Conservation (phyloP, 2,888 invertebrate genomes). For the Lasioglossum marginatum region DNA sequence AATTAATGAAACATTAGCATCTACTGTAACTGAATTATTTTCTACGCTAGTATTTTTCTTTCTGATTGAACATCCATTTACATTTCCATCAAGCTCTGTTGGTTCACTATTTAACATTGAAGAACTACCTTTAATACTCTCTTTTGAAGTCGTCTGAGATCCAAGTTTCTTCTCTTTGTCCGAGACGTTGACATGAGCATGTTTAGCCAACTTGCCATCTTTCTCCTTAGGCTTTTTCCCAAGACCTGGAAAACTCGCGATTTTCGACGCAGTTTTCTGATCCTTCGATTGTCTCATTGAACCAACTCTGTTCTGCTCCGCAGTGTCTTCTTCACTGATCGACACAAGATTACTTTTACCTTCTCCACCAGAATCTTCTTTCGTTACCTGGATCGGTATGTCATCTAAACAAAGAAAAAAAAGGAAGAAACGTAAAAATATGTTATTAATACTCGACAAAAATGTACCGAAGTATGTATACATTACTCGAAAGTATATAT, state of each 20-base stretch:
- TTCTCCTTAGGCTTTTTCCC: slow-evolving; percentile 87
- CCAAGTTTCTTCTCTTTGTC: slow-evolving; percentile 84
- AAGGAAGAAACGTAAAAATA: slow-evolving; percentile 3
- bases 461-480: slow-evolving; percentile 6
- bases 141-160: slow-evolving; percentile 84
- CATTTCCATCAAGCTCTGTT: slow-evolving; percentile 84
- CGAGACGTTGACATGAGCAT: slow-evolving; percentile 72
- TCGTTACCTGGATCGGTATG: slow-evolving; percentile 93
- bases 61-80: slow-evolving; percentile 83
- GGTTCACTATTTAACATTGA: slow-evolving; percentile 76
- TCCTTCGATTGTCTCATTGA: slow-evolving; percentile 86
- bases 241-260: slow-evolving; percentile 87
- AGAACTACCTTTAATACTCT: slow-evolving; percentile 76
- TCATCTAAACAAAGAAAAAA: slow-evolving; percentile 88
- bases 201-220: slow-evolving; percentile 78
- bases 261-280: slow-evolving; percentile 87
- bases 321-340: slow-evolving; percentile 89
- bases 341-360: slow-evolving; percentile 87
- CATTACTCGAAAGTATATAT: neutral
- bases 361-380: slow-evolving; percentile 86
- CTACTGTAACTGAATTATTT: slow-evolving; percentile 81
- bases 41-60: slow-evolving; percentile 85
- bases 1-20: slow-evolving; percentile 82
- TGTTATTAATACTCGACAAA: neutral
- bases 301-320: slow-evolving; percentile 81